phyloP scores from a whole-genome alignment of 2,888 invertebrate species.

The Ochropacha duplaris region DNA sequence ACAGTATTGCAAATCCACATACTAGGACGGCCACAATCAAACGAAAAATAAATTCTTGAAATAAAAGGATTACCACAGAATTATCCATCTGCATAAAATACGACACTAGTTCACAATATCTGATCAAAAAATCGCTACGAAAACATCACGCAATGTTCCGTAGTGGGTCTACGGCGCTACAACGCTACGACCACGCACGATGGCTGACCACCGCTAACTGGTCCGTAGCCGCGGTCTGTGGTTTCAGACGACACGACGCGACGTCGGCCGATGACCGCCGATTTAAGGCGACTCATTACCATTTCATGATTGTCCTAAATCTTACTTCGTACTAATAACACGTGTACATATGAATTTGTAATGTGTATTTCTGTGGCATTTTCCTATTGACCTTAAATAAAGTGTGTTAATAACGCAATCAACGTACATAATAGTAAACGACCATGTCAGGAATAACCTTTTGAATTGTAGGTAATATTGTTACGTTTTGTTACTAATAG shows the following conservation, averaged over 20 bases:
- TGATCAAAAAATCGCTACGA: conserved; percentile 1
- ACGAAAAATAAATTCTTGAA: neutral
- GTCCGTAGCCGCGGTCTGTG: neutral
- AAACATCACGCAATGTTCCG: conserved; percentile 4
- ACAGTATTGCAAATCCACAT: conserved; percentile 4
- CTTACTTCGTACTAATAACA: conserved; percentile 17
- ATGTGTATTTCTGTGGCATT: neutral
- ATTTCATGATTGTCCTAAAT: conserved; percentile 44
- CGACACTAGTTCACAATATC: neutral
- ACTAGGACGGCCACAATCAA: conserved; percentile 5
- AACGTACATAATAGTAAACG: neutral
- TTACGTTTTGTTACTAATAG: neutral
- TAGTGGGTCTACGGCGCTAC: conserved; percentile 32
- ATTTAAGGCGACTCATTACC: conserved; percentile 32
- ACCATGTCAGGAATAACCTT: neutral
- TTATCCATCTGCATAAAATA: neutral
- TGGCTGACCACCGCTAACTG: conserved; percentile 33
- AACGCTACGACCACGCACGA: conserved; percentile 39
- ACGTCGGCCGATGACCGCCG: conserved; percentile 57
- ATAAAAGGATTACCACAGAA: neutral
- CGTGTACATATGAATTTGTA: neutral
- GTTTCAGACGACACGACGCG: conserved; percentile 6
- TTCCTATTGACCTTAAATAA: neutral
- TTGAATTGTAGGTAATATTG: neutral
- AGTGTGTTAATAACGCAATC: neutral